Conservation (phyloP, 2,888 invertebrate species). For the Gasteruption jaculator region DNA sequence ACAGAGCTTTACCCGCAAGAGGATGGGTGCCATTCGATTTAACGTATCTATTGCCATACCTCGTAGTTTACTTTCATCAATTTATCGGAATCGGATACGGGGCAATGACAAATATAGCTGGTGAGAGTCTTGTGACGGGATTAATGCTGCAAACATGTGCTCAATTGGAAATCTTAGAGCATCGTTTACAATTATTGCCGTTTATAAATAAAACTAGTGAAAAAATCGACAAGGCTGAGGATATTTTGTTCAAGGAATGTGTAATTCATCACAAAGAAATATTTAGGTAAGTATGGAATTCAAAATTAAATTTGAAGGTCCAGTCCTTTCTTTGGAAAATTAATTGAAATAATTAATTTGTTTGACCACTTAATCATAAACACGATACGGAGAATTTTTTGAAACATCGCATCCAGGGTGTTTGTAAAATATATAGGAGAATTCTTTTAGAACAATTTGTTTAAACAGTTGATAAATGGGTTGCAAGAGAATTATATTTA, state of each 20-base stretch:
- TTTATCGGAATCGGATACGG: conserved; percentile 20
- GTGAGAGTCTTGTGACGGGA: conserved; percentile 32
- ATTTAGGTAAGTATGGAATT: no score
- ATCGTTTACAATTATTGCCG: conserved; percentile 16
- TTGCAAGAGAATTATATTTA: no score
- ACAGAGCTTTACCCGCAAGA: conserved; percentile 13
- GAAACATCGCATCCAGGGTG: neutral
- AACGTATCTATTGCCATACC: no score
- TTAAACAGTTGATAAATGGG: no score
- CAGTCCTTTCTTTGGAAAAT: no score
- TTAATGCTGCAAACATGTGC: conserved; percentile 29
- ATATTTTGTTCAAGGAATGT: no score
- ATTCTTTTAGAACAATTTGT: no score
- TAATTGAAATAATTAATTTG: no score
- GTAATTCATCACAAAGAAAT: no score
- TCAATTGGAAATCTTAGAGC: conserved; percentile 33
- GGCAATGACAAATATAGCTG: conserved; percentile 28
- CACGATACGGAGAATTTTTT: neutral
- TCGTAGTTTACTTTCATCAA: conserved; percentile 29
- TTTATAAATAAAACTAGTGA: neutral
- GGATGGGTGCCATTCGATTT: no score
- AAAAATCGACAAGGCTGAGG: neutral
- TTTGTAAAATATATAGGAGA: neutral
- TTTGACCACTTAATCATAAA: neutral
- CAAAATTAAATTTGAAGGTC: no score